Conservation (phyloP, 35 echinoderm and acorn worm species). For the Holothuria glaberrima region DNA sequence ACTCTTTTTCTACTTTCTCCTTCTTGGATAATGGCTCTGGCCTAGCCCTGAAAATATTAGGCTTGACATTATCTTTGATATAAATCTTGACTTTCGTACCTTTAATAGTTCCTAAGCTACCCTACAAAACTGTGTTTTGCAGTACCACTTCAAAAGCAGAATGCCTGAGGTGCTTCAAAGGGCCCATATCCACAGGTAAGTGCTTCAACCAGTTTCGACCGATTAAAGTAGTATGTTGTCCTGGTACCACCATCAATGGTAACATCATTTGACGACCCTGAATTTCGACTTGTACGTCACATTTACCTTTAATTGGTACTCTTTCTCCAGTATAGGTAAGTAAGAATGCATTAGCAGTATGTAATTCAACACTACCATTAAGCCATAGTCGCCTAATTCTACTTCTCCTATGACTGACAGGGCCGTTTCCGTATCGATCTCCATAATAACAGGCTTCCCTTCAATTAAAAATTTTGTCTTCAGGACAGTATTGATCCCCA, state of each 20-base stretch:
- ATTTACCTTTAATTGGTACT: constrained; percentile 42
- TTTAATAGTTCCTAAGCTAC: constrained; percentile 29
- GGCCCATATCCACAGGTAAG: background rate
- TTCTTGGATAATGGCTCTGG: constrained; percentile 54
- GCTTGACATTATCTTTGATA: constrained; percentile 26
- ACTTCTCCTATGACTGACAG: background rate
- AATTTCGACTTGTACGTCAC: constrained; percentile 13
- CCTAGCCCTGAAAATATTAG: constrained; percentile 41
- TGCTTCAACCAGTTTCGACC: background rate
- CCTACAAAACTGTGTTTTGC: constrained; percentile 42
- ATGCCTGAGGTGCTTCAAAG: background rate
- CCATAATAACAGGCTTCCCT: constrained; percentile 3
- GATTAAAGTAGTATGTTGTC: background rate
- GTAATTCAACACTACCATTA: too few species aligned
- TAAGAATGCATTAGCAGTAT: background rate
- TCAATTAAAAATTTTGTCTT: background rate
- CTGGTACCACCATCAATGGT: constrained; percentile 2
- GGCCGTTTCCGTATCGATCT: constrained; percentile 1
- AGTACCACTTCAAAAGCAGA: background rate
- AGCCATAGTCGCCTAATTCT: background rate
- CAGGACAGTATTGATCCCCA: background rate
- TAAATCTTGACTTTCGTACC: constrained; percentile 39
- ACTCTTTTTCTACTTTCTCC: constrained; percentile 31
- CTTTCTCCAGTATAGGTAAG: constrained; percentile 38
- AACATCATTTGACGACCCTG: constrained; percentile 15